Evolutionary conservation across 2,797 vertebrate species (phyloP).

Genomic region (Cirrhinus mrigala): DNA sequence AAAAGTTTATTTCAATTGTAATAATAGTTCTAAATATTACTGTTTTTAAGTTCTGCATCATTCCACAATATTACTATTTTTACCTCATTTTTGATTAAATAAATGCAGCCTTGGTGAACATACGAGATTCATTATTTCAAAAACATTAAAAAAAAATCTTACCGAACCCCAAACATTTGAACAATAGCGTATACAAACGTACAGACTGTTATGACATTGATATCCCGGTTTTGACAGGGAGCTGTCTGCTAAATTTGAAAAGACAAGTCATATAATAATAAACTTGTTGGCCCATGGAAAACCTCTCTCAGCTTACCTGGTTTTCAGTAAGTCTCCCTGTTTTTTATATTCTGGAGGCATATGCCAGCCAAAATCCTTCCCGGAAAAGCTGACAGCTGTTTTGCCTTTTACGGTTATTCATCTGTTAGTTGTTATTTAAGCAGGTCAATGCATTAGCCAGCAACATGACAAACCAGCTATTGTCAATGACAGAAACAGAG

Average conservation of each 20-base stretch:
- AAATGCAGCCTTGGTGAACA: not conserved
- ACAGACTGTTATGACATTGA: not conserved
- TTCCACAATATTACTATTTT: not conserved
- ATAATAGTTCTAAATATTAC: too few relatives aligned
- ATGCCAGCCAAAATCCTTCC: not conserved
- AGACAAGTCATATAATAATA: not conserved
- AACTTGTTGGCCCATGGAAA: not conserved
- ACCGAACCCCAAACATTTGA: not conserved
- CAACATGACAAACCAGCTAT: not conserved
- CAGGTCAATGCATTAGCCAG: slow-evolving; percentile 8
- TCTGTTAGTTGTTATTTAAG: slow-evolving; percentile 41
- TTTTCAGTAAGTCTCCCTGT: slow-evolving; percentile 24
- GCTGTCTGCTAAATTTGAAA: not conserved
- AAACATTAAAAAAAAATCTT: not conserved
- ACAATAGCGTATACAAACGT: not conserved
- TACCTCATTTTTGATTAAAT: not conserved
- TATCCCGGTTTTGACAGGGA: not conserved
- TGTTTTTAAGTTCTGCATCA: not conserved
- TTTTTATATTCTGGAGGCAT: not conserved
- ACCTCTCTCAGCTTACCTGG: not conserved
- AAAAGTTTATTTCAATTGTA: not conserved
- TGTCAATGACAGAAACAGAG: slow-evolving; percentile 21
- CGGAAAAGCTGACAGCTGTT: slow-evolving; percentile 24
- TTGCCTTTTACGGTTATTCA: slow-evolving; percentile 10
- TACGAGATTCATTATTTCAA: not conserved